Base-by-base conservation (phyloP, 2,113 vertebrate genomes). In the Jacana jacana region DNA sequence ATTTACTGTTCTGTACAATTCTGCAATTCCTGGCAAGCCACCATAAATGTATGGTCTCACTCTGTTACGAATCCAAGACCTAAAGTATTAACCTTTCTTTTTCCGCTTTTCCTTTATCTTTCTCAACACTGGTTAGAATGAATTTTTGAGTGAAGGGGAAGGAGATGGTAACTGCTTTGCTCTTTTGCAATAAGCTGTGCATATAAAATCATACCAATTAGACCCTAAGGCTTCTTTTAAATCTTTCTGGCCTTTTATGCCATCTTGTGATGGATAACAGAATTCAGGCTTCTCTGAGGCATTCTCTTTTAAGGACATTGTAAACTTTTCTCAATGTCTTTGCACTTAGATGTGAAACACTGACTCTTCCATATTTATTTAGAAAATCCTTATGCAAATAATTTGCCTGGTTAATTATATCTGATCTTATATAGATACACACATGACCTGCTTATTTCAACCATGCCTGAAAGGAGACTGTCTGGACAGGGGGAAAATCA, bases 91-190 rank as follows among this genome's bases (percentile, higher is more conserved):
- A 51, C 19, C 28, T 77, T 73, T 92, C 33, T 94, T 35, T 75
- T 83, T 40, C 61, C 79, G 78, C 19, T 85, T 71, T 85, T 79
- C 35, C 65, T 85, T 93, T 86, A 81, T 95, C 75, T 80, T 60
- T 65, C 57, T 75, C 69, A 86, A 70, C 28, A 25, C 54, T n/a
- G 64, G 55, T 58, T 63, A n/a, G 49, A 75, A 63, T 77, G 89
- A 80, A 93, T 91, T 91, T 91, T 94, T 94, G 71, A 94, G 88
- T 90, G 90, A 95, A 94, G 73, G 79, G 70, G 49, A 85, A 39
- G 52, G 90, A 91, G 70, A 44, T 91, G 63, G 84, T 65, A 80
- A 49, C 24, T 87, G 40, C 81, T 48, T 71, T 52, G 15, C 49
- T 94, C 33, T 92, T 89, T 68, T 46, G 89, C 70, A 82, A 73